Conservation (phyloP, 35 echinoderm and acorn worm genomes). For the Amphiura filiformis region DNA sequence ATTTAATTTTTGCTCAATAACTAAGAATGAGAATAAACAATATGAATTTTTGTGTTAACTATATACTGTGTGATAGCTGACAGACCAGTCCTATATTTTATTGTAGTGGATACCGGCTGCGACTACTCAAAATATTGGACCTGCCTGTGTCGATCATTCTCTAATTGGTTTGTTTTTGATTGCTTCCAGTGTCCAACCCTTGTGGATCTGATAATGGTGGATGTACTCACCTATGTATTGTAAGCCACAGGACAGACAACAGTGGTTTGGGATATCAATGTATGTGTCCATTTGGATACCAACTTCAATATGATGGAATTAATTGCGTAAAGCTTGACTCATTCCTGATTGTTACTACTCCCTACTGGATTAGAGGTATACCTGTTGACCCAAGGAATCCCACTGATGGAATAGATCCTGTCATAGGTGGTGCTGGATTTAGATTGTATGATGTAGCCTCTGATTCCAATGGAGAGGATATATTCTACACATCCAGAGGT, state of each 20-base stretch:
- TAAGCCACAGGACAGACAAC: constrained; percentile 58
- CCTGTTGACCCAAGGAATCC: neutral
- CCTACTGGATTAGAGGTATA: neutral
- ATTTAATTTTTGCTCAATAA: too few species aligned
- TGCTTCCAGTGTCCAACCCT: constrained; percentile 56
- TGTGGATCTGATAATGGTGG: constrained; percentile 82
- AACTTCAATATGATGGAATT: constrained; percentile 38
- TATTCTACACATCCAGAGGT: neutral
- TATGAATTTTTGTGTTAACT: too few species aligned
- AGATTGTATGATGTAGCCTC: neutral
- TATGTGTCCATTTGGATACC: constrained; percentile 46
- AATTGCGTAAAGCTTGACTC: constrained; percentile 5
- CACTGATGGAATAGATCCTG: neutral
- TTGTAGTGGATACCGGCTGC: too few species aligned
- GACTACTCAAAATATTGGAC: too few species aligned
- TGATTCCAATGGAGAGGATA: neutral
- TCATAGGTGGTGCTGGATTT: neutral
- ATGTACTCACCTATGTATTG: constrained; percentile 65
- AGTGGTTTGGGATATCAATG: constrained; percentile 67
- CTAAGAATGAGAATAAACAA: too few species aligned
- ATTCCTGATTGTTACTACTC: neutral
- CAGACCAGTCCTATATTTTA: too few species aligned
- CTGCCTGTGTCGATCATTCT: too few species aligned
- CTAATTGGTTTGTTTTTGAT: neutral
- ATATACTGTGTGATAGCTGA: too few species aligned